Evolutionary conservation across 64 coral and sea anemone species (phyloP).

Genomic region (Montipora capricornis): DNA sequence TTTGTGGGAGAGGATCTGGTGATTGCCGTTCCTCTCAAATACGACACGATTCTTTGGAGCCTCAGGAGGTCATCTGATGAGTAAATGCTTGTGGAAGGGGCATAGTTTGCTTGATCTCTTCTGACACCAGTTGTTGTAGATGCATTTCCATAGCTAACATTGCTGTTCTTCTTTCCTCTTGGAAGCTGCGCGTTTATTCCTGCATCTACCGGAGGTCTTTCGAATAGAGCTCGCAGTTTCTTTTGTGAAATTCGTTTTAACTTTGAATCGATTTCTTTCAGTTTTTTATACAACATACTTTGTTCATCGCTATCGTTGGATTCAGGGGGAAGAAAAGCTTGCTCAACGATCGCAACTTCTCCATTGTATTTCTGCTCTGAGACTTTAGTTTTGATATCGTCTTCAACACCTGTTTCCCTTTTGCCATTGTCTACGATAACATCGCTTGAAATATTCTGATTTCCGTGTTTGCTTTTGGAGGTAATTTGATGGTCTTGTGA

Average conservation of each 20-base stretch:
- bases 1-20: not conserved
- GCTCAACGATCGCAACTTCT: not conserved
- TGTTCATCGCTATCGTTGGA: not conserved
- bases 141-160: not conserved
- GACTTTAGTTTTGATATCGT: not conserved
- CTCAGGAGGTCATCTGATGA: slow-evolving; percentile 1
- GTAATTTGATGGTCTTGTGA: not conserved
- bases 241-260: not conserved
- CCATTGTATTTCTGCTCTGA: not conserved
- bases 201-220: not conserved
- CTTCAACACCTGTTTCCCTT: not conserved
- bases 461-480: not conserved
- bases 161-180: not conserved
- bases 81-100: not conserved
- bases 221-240: too few species aligned
- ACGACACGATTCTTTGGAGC: slow-evolving; percentile 18
- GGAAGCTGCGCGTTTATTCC: not conserved
- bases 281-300: not conserved
- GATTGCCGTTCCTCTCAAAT: slow-evolving; percentile 8
- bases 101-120: not conserved
- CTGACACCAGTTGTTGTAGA: slow-evolving; percentile 25
- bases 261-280: not conserved
- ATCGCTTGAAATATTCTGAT: not conserved
- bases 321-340: not conserved
- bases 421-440: not conserved